Evolutionary conservation across 2,888 invertebrate species (phyloP), one percentile per base, ranked within the genome.

Genomic region (Sphaerophoria rueppellii): DNA sequence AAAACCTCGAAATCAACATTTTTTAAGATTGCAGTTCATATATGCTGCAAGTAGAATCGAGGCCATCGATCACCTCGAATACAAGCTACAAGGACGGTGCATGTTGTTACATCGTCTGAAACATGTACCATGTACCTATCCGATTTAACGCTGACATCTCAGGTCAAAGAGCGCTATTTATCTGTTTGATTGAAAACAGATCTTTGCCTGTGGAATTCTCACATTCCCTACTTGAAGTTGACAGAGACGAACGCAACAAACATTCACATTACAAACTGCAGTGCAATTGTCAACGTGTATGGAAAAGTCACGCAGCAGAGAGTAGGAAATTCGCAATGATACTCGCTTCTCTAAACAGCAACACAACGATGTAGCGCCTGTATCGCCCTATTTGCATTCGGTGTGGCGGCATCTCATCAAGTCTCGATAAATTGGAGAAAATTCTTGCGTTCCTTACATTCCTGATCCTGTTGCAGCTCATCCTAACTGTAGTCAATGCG

Each of bases 351-450:
- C 24, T 24, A 24, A 24, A 2, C 24, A 24, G 24, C 24, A 24
- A 2, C 24, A 24, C 24, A 24, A 24, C 24, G 24, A 24, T 79
- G 67, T 72, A 80, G 80, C 83, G 83, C 80, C 85, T 72, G 52
- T 71, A 63, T 85, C 76, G 69, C 72, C 86, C 82, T 82, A 86
- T 86, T 86, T 85, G 77, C 74, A 86, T 86, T 83, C 86, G 24
- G 86, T 86, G 86, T 86, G 86, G 86, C 83, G 77, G 86, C 80
- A 83, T 79, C 83, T 65, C 86, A 80, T 86, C 86, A 86, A 85
- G 83, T 74, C 86, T 80, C 86, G 86, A 86, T 86, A 86, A 86
- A 86, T 86, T 86, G 83, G 83, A 80, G 83, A 80, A 71, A 83
- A 85, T 86, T 86, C 80, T 80, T 60, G 73, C 83, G 83, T 83